phyloP scores from a whole-genome alignment of 2,888 invertebrate genomes.

The Heliothis peltigera region DNA sequence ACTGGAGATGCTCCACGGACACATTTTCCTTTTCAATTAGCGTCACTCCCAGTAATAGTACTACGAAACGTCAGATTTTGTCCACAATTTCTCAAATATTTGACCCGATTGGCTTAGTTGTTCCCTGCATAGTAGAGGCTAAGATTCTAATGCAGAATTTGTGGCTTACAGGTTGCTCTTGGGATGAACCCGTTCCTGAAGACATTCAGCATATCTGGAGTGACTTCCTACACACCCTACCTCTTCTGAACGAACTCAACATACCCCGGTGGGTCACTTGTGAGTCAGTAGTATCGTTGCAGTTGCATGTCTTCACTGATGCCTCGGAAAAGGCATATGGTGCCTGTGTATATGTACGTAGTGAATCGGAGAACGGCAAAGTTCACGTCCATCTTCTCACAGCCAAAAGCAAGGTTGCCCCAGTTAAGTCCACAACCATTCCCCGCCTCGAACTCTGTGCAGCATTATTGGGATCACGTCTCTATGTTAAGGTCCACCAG shows the following conservation, averaged over 20 bases:
- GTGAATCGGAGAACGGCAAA: not conserved
- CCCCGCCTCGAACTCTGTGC: not conserved
- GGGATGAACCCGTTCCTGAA: too few species aligned
- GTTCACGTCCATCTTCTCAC: not conserved
- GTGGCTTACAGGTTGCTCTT: too few species aligned
- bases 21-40: not conserved
- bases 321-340: not conserved
- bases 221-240: not conserved
- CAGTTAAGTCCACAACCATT: not conserved
- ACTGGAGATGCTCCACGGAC: not conserved
- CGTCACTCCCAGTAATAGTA: not conserved
- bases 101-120: not conserved
- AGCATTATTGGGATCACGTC: not conserved
- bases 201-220: not conserved
- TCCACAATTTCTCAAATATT: not conserved
- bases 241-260: not conserved
- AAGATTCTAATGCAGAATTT: too few species aligned
- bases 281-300: not conserved
- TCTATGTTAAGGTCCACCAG: not conserved
- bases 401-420: not conserved
- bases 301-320: constrained; percentile 1
- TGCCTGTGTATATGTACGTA: not conserved
- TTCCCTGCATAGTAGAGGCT: too few species aligned
- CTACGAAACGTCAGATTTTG: constrained; percentile 1
- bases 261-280: constrained; percentile 1